Evolutionary conservation across 2,113 vertebrate species (phyloP), one percentile per base, ranked within the genome.

Genomic region (Hippocampus mohnikei): DNA sequence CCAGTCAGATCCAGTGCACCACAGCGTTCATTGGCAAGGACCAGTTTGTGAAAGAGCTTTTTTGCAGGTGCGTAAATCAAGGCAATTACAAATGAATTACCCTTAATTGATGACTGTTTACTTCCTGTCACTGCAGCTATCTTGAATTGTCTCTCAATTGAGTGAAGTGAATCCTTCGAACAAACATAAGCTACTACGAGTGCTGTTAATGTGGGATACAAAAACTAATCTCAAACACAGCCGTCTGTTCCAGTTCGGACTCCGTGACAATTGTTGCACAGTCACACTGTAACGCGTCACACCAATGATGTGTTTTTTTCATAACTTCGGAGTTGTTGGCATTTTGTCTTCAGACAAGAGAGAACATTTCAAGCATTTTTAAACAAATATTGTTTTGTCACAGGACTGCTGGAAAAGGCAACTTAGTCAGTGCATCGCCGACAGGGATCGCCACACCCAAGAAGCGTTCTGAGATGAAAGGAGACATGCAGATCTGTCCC

Each of bases 21-120:
- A 90, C 91, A 0, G 41, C 81, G 0, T 90, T 91, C 44, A 88
- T 93, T 2, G 82, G 91, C 64, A 95, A 94, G 81, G 95, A 96
- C 50, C 87, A 90, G 59, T 93, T 96, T 40, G 92, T 96, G 84
- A 93, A 92, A 8, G 95, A 97, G 77, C 90, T 96, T 75, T 88
- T 96, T 61, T 93, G 90, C 93, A 95, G 95, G 96, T 97, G 86
- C 12, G 85, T 82, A 64, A 72, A 68, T 55, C 20, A 59, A 73
- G 37, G 72, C 66, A 55, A 66, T 56, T 33, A 66, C 42, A 37
- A 20, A 65, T 72, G 16, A 75, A 69, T 72, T 70, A 23, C 71
- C 9, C 20, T 46, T 50, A 75, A 73, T 80, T 75, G 68, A 77
- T 79, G 53, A 25, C 66, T 74, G 76, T 78, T 75, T 79, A 72